Evolutionary conservation across 2,888 invertebrate genomes (phyloP).

Genomic region (Lasioglossum vierecki): DNA sequence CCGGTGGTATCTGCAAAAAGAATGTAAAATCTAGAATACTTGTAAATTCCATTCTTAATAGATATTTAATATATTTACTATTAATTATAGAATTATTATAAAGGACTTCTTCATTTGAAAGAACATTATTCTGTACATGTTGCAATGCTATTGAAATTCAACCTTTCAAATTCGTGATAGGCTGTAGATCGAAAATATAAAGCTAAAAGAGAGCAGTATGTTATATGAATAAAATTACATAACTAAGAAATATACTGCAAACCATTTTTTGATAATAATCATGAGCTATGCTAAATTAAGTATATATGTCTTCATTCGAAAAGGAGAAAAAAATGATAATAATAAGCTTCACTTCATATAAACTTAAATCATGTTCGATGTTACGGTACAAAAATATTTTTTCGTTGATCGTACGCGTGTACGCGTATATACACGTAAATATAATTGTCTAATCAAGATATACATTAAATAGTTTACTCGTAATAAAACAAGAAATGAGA

Average conservation of each 20-base stretch:
- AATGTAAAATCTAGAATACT: conserved; percentile 42
- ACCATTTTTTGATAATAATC: conserved; percentile 52
- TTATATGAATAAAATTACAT: conserved; percentile 54
- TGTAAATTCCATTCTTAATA: conserved; percentile 46
- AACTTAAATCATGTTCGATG: conserved; percentile 18
- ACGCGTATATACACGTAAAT: conserved; percentile 10
- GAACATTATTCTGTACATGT: conserved; percentile 25
- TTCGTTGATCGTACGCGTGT: conserved; percentile 24
- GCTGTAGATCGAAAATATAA: conserved; percentile 27
- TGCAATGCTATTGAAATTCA: conserved; percentile 27
- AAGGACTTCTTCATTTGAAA: conserved; percentile 31
- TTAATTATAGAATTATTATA: conserved; percentile 47
- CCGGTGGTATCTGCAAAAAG: conserved; percentile 19
- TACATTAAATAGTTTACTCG: conserved; percentile 15
- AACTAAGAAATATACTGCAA: conserved; percentile 21
- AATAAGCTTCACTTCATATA: conserved; percentile 13
- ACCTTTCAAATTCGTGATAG: conserved; percentile 29
- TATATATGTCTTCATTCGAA: neutral
- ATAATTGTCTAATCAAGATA: conserved; percentile 21
- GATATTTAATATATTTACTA: conserved; percentile 53
- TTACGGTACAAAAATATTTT: conserved; percentile 19
- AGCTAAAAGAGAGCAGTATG: conserved; percentile 40
- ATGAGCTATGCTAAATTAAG: conserved; percentile 16
- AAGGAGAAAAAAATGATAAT: neutral
- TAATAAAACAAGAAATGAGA: conserved; percentile 21